Base-by-base conservation (phyloP, 1,140 invertebrate genomes). In the Drosophila ercepeae region DNA sequence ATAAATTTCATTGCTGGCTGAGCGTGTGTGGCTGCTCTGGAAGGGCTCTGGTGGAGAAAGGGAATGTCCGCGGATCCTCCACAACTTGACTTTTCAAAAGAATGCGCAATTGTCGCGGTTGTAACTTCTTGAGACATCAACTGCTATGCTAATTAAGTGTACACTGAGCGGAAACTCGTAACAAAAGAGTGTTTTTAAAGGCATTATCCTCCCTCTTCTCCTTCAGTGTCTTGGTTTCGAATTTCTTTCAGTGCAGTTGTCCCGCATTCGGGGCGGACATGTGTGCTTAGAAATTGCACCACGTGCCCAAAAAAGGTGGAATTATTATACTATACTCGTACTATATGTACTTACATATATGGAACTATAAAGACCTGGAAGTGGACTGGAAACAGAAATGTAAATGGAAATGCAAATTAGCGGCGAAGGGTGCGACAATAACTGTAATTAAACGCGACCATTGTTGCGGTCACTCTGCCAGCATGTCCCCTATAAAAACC, bases 1-100 rank as follows among this genome's bases (percentile, higher is more conserved):
- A 86, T 86, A 86, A 86, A 86, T 86, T 86, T 86, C 82, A 86
- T 88, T 69, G 72, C 72, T 86, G 55, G 81, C 81, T 84, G 81
- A 36, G 21, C 54, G 29, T 32, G 29, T 6, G n/a, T n/a, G n/a
- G n/a, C n/a, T n/a, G n/a, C n/a, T n/a, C n/a, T n/a, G 29, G 41
- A 2, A 21, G 21, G 6, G 25, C 25, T n/a, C 25, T n/a, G 41
- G 42, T 61, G 9, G 46, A 39, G 55, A 51, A 36, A 46, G 16
- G 14, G 36, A 70, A 59, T 34, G 46, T 18, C 51, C 50, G 44
- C 50, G 39, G 21, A 45, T 53, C 45, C 45, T 18, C 23, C 11
- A 34, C 16, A 9, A 13, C 23, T 36, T 14, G 23, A 70, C 53
- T 71, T 51, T 52, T 70, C 46, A 67, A 29, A 53, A 53, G 67